Conservation (phyloP, 2,888 invertebrate genomes). For the Meghimatium bilineatum region DNA sequence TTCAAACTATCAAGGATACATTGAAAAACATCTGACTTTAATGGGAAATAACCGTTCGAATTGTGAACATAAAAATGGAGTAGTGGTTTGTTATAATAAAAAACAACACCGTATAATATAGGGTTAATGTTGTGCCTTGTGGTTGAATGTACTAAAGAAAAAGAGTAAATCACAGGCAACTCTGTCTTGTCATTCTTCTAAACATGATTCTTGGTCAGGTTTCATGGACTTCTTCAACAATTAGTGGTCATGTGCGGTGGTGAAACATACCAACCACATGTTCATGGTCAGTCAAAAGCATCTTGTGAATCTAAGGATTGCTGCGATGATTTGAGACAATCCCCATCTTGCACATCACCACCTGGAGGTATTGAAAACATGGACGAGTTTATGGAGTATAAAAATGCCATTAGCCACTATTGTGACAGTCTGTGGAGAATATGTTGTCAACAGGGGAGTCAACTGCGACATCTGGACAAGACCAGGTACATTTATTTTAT, state of each 20-base stretch:
- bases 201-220: too few relatives aligned
- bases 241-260: conserved; percentile 40
- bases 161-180: too few relatives aligned
- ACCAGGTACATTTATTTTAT: not conserved
- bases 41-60: too few relatives aligned
- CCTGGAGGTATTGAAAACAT: conserved; percentile 41
- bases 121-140: too few relatives aligned
- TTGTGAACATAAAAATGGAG: too few relatives aligned
- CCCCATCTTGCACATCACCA: not conserved
- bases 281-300: not conserved
- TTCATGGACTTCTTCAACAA: conserved; percentile 43
- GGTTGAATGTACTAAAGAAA: too few relatives aligned
- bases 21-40: too few relatives aligned
- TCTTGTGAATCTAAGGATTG: not conserved
- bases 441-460: conserved; percentile 40
- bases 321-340: not conserved
- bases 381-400: conserved; percentile 37
- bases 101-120: too few relatives aligned
- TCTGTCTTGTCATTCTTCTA: too few relatives aligned
- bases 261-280: conserved; percentile 16
- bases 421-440: conserved; percentile 38
- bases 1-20: too few relatives aligned
- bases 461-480: conserved; percentile 29
- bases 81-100: too few relatives aligned
- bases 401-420: conserved; percentile 40